These are phyloP conservation scores for Enoplosus armatus DNA, from an alignment of 2,797 vertebrate species.

Conservation along the genomic window DNA sequence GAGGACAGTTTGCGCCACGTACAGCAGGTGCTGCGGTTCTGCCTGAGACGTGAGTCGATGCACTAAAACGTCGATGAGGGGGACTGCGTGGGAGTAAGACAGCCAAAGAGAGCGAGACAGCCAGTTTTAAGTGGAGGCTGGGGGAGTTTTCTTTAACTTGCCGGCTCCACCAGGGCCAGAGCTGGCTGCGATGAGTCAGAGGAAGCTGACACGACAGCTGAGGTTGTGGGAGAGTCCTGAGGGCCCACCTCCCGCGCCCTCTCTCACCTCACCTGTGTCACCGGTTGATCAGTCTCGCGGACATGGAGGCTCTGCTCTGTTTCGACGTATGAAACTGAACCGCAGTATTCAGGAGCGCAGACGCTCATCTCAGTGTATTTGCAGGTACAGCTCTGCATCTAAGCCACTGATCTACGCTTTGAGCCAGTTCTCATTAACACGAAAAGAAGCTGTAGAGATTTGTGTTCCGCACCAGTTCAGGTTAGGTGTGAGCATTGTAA, in stretches of 20 bases:
- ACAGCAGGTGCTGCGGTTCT: slow-evolving; percentile 48
- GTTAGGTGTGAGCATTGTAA: neutral
- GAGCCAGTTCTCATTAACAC: neutral
- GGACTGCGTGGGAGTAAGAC: slow-evolving; percentile 66
- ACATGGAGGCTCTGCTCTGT: slow-evolving; percentile 65
- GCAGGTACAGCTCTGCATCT: slow-evolving; percentile 71
- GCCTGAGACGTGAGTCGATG: slow-evolving; percentile 49
- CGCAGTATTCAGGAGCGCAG: slow-evolving; percentile 79
- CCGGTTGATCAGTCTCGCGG: slow-evolving; percentile 67
- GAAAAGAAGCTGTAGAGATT: neutral
- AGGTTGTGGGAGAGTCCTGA: slow-evolving; percentile 74
- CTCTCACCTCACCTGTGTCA: slow-evolving; percentile 72
- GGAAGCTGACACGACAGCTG: slow-evolving; percentile 79
- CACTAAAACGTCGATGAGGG: slow-evolving; percentile 61
- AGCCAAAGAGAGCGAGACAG: slow-evolving; percentile 52
- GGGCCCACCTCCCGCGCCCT: slow-evolving; percentile 59
- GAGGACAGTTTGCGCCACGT: slow-evolving; percentile 44
- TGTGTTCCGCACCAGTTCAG: slow-evolving; percentile 10
- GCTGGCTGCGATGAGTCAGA: slow-evolving; percentile 80
- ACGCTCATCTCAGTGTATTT: slow-evolving; percentile 58
- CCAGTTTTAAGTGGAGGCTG: slow-evolving; percentile 64
- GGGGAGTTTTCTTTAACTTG: slow-evolving; percentile 61
- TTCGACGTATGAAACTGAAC: slow-evolving; percentile 79
- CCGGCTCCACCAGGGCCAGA: slow-evolving; percentile 51
- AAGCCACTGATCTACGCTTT: slow-evolving; percentile 2